Conservation (phyloP, 2,797 vertebrate genomes). For the Acipenser oxyrinchus region DNA sequence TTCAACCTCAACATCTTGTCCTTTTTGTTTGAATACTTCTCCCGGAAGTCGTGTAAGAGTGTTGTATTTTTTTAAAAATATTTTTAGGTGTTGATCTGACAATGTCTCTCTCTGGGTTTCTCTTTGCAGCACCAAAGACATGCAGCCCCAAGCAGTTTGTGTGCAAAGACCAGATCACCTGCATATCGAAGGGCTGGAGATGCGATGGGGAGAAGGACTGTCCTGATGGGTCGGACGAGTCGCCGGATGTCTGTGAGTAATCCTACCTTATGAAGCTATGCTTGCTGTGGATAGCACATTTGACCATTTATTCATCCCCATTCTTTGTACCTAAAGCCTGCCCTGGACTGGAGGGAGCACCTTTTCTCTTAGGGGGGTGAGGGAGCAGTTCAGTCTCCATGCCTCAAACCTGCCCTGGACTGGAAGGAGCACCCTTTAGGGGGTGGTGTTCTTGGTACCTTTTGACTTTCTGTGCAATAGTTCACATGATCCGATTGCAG, state of each 20-base stretch:
- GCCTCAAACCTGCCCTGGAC: background rate
- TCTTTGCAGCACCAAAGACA: conserved; percentile 73
- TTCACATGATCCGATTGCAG: no score
- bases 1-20: no score
- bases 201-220: conserved; percentile 96
- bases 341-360: background rate
- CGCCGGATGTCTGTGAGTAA: conserved; percentile 87
- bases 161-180: conserved; percentile 92
- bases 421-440: background rate
- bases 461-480: no score
- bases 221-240: conserved; percentile 92
- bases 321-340: no score
- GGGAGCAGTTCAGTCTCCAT: background rate
- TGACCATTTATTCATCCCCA: background rate
- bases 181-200: conserved; percentile 96
- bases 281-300: background rate
- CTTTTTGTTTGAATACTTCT: no score
- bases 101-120: conserved; percentile 6
- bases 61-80: no score
- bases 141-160: conserved; percentile 97
- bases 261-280: no score
- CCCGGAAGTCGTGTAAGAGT: no score
- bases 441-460: no score
- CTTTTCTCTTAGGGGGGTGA: no score
- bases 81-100: no score